Evolutionary conservation across 2,888 invertebrate genomes (phyloP).

Genomic region (Eudasyphora cyanicolor): DNA sequence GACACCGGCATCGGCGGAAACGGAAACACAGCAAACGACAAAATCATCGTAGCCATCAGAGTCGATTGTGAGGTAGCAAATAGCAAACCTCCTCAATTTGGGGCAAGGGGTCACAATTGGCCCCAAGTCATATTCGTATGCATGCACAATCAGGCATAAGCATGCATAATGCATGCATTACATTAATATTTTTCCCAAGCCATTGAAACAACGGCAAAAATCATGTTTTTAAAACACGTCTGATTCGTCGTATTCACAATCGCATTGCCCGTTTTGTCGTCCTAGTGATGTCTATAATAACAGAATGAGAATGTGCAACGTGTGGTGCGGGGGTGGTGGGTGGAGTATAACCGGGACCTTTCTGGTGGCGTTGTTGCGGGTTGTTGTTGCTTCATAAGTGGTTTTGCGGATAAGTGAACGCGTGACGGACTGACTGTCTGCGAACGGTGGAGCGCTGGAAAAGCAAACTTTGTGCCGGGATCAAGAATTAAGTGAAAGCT

Average conservation of each 20-base stretch:
- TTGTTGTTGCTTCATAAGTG: neutral
- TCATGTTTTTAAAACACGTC: constrained; percentile 48
- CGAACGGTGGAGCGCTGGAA: no score
- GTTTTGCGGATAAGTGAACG: neutral
- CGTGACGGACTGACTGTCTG: neutral
- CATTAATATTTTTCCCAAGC: constrained; percentile 51
- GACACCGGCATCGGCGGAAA: neutral
- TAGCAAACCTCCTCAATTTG: neutral
- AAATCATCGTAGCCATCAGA: neutral
- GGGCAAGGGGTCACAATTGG: neutral
- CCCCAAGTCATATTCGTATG: no score
- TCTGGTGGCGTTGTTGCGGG: neutral
- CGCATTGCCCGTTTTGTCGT: neutral
- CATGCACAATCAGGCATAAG: constrained; percentile 16
- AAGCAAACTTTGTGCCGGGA: neutral
- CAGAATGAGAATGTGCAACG: constrained; percentile 16
- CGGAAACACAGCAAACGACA: constrained; percentile 12
- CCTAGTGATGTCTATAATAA: neutral
- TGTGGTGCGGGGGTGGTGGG: constrained; percentile 19
- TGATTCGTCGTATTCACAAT: constrained; percentile 19
- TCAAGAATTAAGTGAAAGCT: constrained; percentile 21
- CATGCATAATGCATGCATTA: constrained; percentile 57
- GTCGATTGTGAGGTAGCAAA: neutral
- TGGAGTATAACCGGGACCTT: neutral
- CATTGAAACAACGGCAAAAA: constrained; percentile 41